Evolutionary conservation across 2,797 vertebrate genomes (phyloP), one percentile per base, ranked within the genome.

Genomic region (Crocidura indochinensis): DNA sequence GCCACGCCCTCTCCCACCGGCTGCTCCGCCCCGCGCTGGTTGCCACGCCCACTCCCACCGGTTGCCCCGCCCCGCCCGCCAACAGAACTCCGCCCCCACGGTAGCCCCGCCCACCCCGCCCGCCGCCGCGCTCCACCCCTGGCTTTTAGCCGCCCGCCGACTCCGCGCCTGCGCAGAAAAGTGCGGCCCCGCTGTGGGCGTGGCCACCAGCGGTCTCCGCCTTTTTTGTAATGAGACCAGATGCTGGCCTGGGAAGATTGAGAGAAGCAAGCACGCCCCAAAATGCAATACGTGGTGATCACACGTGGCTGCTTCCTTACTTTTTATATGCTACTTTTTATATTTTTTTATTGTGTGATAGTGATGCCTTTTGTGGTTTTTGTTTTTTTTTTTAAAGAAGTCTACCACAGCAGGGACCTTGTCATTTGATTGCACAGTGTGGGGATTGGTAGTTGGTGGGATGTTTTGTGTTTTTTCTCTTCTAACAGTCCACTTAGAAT

Each of bases 141-240:
- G 53, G 14, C 53, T 4, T 11, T 56, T 56, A 14, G 53, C 53
- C 49, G 49, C 49, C 49, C 49, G 49, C 49, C 49, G 8, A 8
- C 49, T 51, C 49, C 2, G 88, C 94, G 94, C 92, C 76, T 91
- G 93, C 95, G 94, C 81, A 6, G 46, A 84, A 78, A 11, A 56
- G 51, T 47, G 1, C 0, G 56, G n/a, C 86, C 17, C 46, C 60
- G 24, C 24, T 27, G 27, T n/a, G 44, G 17, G 67, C 14, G 2
- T 1, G 49, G 87, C 60, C 6, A 9, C n/a, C 82, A 78, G 74
- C 72, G 51, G 73, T 19, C 1, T 62, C 8, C 1, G 12, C 0
- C 56, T 60, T 22, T 60, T 15, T 38, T 38, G 38, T 20, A 60
- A 20, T 20, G 19, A 60, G 56, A 60, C 56, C 17, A 15, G 56